These are phyloP conservation scores for Muricea muricata DNA, from an alignment of 92 coral and sea anemone species.

Conservation along the genomic window DNA sequence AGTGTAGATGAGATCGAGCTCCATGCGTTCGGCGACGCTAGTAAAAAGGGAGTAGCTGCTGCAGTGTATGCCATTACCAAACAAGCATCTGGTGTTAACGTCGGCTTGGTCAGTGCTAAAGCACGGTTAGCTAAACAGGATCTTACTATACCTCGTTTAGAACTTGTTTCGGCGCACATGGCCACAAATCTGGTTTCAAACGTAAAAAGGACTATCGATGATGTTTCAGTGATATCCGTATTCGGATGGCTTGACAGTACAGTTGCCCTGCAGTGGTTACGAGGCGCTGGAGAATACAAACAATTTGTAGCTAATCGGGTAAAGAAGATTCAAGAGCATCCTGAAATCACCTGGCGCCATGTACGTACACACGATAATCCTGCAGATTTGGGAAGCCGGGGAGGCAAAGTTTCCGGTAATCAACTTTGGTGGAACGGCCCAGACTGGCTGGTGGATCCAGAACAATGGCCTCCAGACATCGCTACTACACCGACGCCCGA, in stretches of 20 bases:
- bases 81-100: too few relatives aligned
- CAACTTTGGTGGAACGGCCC: too few relatives aligned
- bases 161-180: too few relatives aligned
- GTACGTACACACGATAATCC: background rate
- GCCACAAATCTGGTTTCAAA: background rate
- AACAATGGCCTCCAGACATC: background rate
- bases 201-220: too few relatives aligned
- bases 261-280: too few relatives aligned
- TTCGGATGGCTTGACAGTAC: too few relatives aligned
- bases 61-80: background rate
- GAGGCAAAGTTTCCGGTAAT: background rate
- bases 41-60: constrained; percentile 1
- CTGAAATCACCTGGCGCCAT: background rate
- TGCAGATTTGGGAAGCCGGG: too few relatives aligned
- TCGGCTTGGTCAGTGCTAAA: background rate
- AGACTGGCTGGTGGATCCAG: background rate
- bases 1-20: constrained; percentile 34
- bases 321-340: background rate
- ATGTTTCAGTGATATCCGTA: too few relatives aligned
- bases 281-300: too few relatives aligned
- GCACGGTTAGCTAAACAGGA: background rate
- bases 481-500: too few relatives aligned
- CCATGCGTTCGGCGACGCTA: constrained; percentile 16
- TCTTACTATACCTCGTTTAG: too few relatives aligned
- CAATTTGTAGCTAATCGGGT: too few relatives aligned